These are phyloP conservation scores for Drosophila flavopinicola DNA, from an alignment of 2,888 invertebrate genomes.

Conservation along the genomic window DNA sequence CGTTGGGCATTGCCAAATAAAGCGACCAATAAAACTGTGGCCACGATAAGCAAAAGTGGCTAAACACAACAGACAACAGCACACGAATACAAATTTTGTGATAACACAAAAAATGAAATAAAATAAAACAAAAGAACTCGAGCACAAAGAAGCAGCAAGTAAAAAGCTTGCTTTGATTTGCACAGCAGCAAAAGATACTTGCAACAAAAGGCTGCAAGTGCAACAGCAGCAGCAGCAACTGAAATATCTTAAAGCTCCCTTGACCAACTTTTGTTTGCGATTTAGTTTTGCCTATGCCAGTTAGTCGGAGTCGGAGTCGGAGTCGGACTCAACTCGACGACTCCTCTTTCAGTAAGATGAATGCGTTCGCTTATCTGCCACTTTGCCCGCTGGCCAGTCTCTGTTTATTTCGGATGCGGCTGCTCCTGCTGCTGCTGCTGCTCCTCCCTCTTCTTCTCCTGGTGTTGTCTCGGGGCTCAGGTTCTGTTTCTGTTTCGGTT, in stretches of 20 bases:
- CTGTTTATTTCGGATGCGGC: conserved; percentile 51
- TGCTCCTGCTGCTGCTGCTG: too few relatives aligned
- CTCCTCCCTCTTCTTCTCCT: too few relatives aligned
- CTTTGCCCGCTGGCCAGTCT: conserved; percentile 57
- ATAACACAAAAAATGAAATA: conserved; percentile 24
- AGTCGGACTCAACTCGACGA: too few relatives aligned
- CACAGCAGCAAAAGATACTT: conserved; percentile 42
- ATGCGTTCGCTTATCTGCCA: conserved; percentile 77
- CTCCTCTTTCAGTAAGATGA: conserved; percentile 66
- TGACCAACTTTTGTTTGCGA: conserved; percentile 49
- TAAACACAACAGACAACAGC: conserved; percentile 30
- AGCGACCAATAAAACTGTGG: conserved; percentile 74
- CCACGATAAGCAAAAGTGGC: conserved; percentile 71
- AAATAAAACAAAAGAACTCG: conserved; percentile 24
- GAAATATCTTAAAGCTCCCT: conserved; percentile 49
- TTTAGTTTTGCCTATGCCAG: conserved; percentile 41
- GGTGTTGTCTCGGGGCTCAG: too few relatives aligned
- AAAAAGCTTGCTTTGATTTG: conserved; percentile 61
- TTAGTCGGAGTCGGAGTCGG: background rate
- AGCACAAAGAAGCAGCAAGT: conserved; percentile 31
- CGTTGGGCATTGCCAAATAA: conserved; percentile 68
- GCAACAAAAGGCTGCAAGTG: conserved; percentile 43
- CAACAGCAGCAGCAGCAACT: conserved; percentile 28
- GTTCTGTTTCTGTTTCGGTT: conserved; percentile 35
- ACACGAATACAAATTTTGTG: conserved; percentile 2